These are phyloP conservation scores for Cataglyphis altisquamis DNA, from an alignment of 2,888 invertebrate genomes.

Conservation along the genomic window DNA sequence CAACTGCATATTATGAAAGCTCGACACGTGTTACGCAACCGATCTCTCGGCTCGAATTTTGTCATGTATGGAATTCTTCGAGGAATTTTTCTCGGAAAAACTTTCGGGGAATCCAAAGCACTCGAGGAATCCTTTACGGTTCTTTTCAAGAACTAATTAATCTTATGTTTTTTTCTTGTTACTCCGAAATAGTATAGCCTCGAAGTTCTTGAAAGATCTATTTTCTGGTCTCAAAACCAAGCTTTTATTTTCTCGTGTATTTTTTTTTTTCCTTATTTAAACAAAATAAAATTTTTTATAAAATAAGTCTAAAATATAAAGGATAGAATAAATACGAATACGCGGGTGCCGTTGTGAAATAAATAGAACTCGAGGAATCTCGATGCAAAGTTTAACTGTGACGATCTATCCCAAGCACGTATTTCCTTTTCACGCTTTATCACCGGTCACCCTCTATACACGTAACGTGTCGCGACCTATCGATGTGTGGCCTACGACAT, in stretches of 20 bases:
- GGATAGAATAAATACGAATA: not conserved
- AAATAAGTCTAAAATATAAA: not conserved
- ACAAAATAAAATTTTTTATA: not conserved
- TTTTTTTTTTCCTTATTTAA: too few species aligned
- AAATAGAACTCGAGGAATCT: constrained; percentile 3
- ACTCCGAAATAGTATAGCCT: not conserved
- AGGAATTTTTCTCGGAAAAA: not conserved
- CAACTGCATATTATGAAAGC: constrained; percentile 28
- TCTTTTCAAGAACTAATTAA: not conserved
- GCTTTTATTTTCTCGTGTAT: too few species aligned
- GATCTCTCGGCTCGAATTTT: constrained; percentile 13
- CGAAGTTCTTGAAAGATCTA: too few species aligned
- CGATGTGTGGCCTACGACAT: constrained; percentile 37
- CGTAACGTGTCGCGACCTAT: constrained; percentile 21
- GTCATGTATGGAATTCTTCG: not conserved
- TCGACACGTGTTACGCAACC: constrained; percentile 28
- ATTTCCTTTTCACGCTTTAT: constrained; percentile 4
- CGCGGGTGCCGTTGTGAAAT: not conserved
- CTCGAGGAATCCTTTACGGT: not conserved
- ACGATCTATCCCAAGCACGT: not conserved
- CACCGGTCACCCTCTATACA: constrained; percentile 1
- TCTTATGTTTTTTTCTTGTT: not conserved
- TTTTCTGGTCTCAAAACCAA: too few species aligned
- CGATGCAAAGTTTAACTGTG: constrained; percentile 19
- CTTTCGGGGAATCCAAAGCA: not conserved